Percentiles rank a stretch among this genome's conserved stretches.
Evolutionary conservation across 2,888 invertebrate species (phyloP).

Genomic region (Notodonta dromedarius): DNA sequence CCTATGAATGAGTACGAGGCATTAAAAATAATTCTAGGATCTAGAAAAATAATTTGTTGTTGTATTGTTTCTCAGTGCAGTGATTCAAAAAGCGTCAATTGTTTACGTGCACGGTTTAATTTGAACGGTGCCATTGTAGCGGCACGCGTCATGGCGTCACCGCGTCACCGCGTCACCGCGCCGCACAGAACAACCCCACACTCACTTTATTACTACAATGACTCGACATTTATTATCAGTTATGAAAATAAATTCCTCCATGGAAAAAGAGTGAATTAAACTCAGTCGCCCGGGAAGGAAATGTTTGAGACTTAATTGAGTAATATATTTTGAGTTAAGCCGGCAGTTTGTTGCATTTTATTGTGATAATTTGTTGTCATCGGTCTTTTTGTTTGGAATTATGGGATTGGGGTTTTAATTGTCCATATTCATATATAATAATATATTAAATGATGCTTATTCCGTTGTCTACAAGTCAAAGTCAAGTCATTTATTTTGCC

Average conservation of each 20-base stretch:
- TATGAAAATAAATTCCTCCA: slow-evolving; percentile 75
- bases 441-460: background rate
- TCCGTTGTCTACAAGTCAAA: no score
- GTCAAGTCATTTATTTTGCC: no score
- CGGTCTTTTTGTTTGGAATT: slow-evolving; percentile 47
- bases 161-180: slow-evolving; percentile 27
- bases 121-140: slow-evolving; percentile 19
- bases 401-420: slow-evolving; percentile 32
- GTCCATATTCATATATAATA: background rate
- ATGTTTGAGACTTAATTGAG: slow-evolving; percentile 65
- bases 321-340: slow-evolving; percentile 60
- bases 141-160: background rate
- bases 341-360: slow-evolving; percentile 59
- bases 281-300: slow-evolving; percentile 54
- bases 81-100: slow-evolving; percentile 25
- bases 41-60: no score
- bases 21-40: no score
- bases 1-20: no score
- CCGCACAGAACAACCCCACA: slow-evolving; percentile 53
- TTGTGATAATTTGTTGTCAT: slow-evolving; percentile 51
- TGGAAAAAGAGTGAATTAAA: slow-evolving; percentile 65
- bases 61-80: slow-evolving; percentile 1
- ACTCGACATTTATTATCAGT: slow-evolving; percentile 78
- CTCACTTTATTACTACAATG: slow-evolving; percentile 76
- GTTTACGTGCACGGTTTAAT: slow-evolving; percentile 29